Evolutionary conservation across 2,113 vertebrate genomes (phyloP), one percentile per base, ranked within the genome.

Genomic region (Carettochelys insculpta): DNA sequence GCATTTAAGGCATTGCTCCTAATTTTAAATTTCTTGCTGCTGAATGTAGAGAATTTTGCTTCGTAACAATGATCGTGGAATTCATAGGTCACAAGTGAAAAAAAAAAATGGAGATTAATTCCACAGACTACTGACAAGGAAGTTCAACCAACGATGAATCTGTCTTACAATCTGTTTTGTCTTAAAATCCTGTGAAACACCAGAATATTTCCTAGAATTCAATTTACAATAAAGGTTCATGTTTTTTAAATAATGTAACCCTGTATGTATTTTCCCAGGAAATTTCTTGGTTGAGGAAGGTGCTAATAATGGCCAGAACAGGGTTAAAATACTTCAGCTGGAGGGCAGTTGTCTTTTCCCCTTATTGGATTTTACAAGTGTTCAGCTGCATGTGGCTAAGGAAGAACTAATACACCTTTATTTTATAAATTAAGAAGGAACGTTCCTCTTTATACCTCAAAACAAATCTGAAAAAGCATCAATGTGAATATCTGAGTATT

Each of bases 21-120:
- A 91, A 91, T 92, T 89, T 71, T 71, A 71, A 58, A 90, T 92
- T 92, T 93, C 90, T 94, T 88, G 94, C 82, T 91, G 92, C 90
- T 92, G 79, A 92, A 94, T 92, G 91, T 92, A 93, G 34, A 92
- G 38, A 80, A 95, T 76, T 85, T 90, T 89, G 82, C 93, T 89
- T 90, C 88, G 79, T 89, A 47, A 45, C 90, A 79, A 85, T 68
- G 65, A n/a, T 22, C 90, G 88, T 84, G 54, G 92, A 34, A 48
- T 88, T 95, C 85, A 80, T 56, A 93, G 82, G n/a, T 85, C 92
- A 92, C 85, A 87, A 87, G 43, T 51, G 16, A 68, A 68, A 85
- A 50, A 90, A 95, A 87, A 92, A 95, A 95, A n/a, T 19, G 11
- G 34, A 94, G 41, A 83, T 88, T 90, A 90, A 93, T 90, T 3